Evolutionary conservation across 2,888 invertebrate species (phyloP), one percentile per base, ranked within the genome.

Genomic region (Pollenia angustigena): DNA sequence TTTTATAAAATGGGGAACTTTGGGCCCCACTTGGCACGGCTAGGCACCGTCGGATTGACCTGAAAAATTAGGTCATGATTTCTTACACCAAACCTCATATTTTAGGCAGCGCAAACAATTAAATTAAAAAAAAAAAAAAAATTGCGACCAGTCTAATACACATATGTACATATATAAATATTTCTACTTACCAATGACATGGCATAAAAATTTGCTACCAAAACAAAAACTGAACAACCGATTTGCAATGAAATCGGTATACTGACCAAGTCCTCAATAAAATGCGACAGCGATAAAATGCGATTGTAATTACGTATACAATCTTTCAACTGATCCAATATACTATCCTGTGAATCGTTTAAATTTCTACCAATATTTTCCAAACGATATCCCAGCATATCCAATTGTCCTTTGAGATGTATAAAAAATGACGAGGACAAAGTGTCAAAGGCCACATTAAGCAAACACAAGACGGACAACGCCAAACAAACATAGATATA

Each of bases 181-280:
- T 10, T 46, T 56, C 14, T 4, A 71, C 88, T 87, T 75, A 91
- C 92, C 85, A 90, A 72, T 0, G 92, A 91, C 72, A 92, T 88
- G 40, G 89, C 89, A 88, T 91, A 92, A 50, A 92, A 92, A 69
- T 91, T 92, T 14, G 91, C 90, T 0, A 91, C 90, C 12, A 92
- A 66, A 0, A 92, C 92, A 23, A 91, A 76, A 6, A 92, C 89
- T 0, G 92, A 92, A 83, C 91, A 91, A 3, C 90, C 89, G 11
- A 92, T 89, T 72, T 92, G 92, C 3, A 89, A 74, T 1, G 92
- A 92, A 56, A 90, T 89, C 2, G 92, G 90, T n/a, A 89, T 84
- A 52, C 89, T 89, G 10, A 92, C 79, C 12, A 91, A 75, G 4
- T 74, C 46, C 60, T 92, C 92, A n/a, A 91, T 86, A 2, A 78